Conservation (phyloP, 2,888 invertebrate genomes). For the Ectemnius cavifrons region DNA sequence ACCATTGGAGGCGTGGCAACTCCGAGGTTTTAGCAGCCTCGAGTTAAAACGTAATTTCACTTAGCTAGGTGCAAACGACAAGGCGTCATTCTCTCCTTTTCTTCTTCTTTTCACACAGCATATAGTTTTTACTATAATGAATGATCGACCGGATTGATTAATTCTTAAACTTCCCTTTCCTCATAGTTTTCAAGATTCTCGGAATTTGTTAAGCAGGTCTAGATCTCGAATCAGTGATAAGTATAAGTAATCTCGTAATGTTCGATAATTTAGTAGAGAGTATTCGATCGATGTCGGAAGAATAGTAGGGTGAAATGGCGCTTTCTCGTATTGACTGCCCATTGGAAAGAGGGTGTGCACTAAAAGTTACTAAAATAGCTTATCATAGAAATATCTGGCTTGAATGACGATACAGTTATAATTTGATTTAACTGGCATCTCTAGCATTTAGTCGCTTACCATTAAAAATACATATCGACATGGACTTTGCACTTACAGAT, state of each 20-base stretch:
- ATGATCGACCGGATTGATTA: not conserved
- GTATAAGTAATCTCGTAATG: no score
- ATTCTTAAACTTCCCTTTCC: not conserved
- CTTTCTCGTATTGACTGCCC: slow-evolving; percentile 59
- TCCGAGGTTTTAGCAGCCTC: not conserved
- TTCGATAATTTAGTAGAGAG: no score
- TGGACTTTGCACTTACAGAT: slow-evolving; percentile 48
- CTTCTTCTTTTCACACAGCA: no score
- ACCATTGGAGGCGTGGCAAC: not conserved
- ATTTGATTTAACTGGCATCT: slow-evolving; percentile 37
- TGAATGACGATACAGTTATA: slow-evolving; percentile 35
- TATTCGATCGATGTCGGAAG: no score
- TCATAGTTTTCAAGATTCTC: slow-evolving; percentile 6
- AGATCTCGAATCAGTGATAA: no score
- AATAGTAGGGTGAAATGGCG: slow-evolving; percentile 5
- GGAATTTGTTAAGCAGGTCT: slow-evolving; percentile 17
- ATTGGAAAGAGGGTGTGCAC: slow-evolving; percentile 51
- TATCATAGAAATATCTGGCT: slow-evolving; percentile 37
- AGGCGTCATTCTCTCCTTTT: slow-evolving; percentile 21
- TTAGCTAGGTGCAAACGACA: slow-evolving; percentile 47
- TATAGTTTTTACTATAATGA: not conserved
- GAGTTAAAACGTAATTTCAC: slow-evolving; percentile 20
- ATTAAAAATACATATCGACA: slow-evolving; percentile 47
- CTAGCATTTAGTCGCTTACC: slow-evolving; percentile 33
- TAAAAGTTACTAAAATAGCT: slow-evolving; percentile 49